Base-by-base conservation (phyloP, 2,113 vertebrate species). In the Tenebrosternarchus preto region DNA sequence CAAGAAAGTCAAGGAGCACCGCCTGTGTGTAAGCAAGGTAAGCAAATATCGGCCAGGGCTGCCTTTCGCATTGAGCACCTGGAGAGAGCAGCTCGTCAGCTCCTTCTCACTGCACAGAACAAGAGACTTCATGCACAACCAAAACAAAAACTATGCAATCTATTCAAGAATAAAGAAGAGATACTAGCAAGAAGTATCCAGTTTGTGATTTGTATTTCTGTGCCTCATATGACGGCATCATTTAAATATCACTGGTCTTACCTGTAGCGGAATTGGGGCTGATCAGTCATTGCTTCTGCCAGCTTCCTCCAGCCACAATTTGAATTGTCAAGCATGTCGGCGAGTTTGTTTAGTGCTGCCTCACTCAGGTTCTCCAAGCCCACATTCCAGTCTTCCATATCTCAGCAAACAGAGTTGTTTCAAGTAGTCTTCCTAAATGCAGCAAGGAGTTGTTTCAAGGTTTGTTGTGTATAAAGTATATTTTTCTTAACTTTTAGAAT, bases 31-130 rank as follows among this genome's bases (percentile, higher is more conserved):
- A 39, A 96, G 90, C 56, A 91, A 83, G 56, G 90, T 90, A 68
- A 95, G 91, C 24, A 95, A 88, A 60, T 86, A 82, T 33, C 91
- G 92, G 0, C 91, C 91, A 1, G 95, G 94, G 84, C 95, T 96
- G 55, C 95, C 95, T 0, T 72, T 70, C 12, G 91, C 80, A 17
- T 63, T 92, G 85, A 96, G 86, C 80, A 94, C 95, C 90, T 95
- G 93, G 59, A 96, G 91, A 0, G 95, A 95, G 86, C 93, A 95
- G 85, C 86, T 91, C 86, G 94, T 95, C 91, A 96, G 82, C 90
- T 95, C 94, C 74, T 85, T 91, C 2, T 90, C 90, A 24, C 95
- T 96, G 84, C 60, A 82, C 71, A 69, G 22, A 69, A 16, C 11
- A 15, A 22, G 4, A 70, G 8, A 50, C 5, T 4, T 43, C 20